phyloP scores from a whole-genome alignment of 2,888 invertebrate species.

The Eubasilissa splendida region DNA sequence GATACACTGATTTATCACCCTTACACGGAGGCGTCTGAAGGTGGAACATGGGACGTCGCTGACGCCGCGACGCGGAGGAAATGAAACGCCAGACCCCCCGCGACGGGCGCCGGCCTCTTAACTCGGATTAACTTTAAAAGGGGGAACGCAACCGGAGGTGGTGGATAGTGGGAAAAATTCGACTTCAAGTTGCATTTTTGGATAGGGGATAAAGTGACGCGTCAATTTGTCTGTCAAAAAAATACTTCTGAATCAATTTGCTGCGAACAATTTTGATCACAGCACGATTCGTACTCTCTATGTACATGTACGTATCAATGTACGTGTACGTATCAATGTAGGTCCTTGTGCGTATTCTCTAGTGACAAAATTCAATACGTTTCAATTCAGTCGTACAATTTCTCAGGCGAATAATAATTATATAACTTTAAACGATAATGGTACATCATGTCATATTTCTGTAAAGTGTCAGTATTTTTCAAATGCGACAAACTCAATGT shows the following conservation, averaged over 20 bases:
- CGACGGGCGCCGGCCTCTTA: constrained; percentile 18
- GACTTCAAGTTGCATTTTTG: constrained; percentile 16
- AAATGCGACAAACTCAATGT: no score
- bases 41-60: constrained; percentile 26
- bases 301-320: no score
- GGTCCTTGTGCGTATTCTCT: no score
- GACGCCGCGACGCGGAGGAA: constrained; percentile 44
- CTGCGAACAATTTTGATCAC: neutral
- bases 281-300: no score
- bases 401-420: neutral
- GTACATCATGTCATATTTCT: no score
- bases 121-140: constrained; percentile 36
- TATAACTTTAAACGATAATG: no score
- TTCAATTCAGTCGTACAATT: neutral
- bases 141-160: neutral
- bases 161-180: constrained; percentile 15
- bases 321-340: no score
- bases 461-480: no score
- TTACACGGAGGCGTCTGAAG: constrained; percentile 44
- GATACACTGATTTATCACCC: constrained; percentile 53
- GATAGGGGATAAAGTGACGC: constrained; percentile 15
- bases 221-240: constrained; percentile 32
- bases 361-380: neutral
- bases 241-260: constrained; percentile 13
- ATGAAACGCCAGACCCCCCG: constrained; percentile 43